Evolutionary conservation across 2,888 invertebrate genomes (phyloP).

Genomic region (Laspeyria flexula): DNA sequence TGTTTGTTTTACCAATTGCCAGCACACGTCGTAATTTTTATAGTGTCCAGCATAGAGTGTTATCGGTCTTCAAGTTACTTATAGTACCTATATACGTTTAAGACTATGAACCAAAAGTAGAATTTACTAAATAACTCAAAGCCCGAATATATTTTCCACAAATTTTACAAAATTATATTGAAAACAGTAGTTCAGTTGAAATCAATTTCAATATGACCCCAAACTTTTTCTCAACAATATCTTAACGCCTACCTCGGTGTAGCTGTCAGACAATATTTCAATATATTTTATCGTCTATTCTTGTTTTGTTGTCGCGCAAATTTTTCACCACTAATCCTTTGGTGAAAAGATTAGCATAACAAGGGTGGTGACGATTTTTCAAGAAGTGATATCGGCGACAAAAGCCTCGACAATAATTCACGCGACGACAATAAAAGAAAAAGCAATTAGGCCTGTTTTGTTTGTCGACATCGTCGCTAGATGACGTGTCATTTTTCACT

Average conservation of each 20-base stretch:
- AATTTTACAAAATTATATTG: too few relatives aligned
- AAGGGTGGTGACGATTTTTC: slow-evolving; percentile 59
- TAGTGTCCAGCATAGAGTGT: too few relatives aligned
- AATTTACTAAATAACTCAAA: too few relatives aligned
- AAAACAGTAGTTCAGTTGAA: too few relatives aligned
- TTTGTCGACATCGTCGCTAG: slow-evolving; percentile 55
- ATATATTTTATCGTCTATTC: slow-evolving; percentile 48
- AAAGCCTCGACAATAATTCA: slow-evolving; percentile 37
- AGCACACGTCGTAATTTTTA: too few relatives aligned
- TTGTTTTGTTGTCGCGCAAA: slow-evolving; percentile 60
- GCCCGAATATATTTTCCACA: too few relatives aligned
- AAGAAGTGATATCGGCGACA: slow-evolving; percentile 61
- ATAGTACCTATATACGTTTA: too few relatives aligned
- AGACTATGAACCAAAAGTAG: too few relatives aligned
- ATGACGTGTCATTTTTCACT: slow-evolving; percentile 60
- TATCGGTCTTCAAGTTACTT: too few relatives aligned
- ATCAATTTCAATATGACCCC: too few relatives aligned
- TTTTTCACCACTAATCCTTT: slow-evolving; percentile 61
- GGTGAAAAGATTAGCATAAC: slow-evolving; percentile 57
- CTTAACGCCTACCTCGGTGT: slow-evolving; percentile 12
- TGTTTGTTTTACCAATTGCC: too few relatives aligned
- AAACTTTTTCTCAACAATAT: slow-evolving; percentile 1
- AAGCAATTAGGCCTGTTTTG: slow-evolving; percentile 69
- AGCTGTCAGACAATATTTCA: slow-evolving; percentile 15
- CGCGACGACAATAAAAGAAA: slow-evolving; percentile 57